Conservation (phyloP, 2,113 vertebrate species). For the Melanerpes formicivorus region DNA sequence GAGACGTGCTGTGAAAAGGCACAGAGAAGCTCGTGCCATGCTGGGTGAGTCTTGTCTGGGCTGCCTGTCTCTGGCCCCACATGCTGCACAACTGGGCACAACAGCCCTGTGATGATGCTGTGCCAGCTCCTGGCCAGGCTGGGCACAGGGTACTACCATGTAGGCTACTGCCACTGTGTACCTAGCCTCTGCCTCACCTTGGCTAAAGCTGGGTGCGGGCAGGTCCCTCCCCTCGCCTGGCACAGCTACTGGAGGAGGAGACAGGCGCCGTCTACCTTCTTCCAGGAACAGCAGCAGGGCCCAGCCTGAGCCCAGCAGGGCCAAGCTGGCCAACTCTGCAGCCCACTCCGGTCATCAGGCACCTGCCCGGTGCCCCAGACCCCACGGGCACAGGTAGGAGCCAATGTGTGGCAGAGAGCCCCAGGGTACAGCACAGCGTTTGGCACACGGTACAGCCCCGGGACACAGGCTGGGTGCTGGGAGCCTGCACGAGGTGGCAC, state of each 20-base stretch:
- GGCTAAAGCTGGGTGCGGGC: background rate
- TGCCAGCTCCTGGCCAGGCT: background rate
- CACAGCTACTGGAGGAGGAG: slow-evolving; percentile 66
- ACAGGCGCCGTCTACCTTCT: slow-evolving; percentile 35
- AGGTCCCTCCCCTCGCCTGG: slow-evolving; percentile 64
- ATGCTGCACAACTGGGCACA: rapidly evolving
- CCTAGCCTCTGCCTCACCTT: slow-evolving; percentile 56
- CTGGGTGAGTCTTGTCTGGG: background rate
- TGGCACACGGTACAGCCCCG: background rate
- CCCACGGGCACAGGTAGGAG: slow-evolving; percentile 40
- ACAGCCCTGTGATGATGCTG: background rate
- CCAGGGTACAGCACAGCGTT: background rate
- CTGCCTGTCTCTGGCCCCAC: background rate
- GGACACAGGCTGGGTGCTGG: background rate
- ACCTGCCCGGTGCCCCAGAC: background rate
- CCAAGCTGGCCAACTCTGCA: background rate
- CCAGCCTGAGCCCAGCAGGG: background rate
- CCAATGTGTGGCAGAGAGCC: rapidly evolving
- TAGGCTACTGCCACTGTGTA: background rate
- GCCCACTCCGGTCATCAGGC: background rate
- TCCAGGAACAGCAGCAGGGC: slow-evolving; percentile 42
- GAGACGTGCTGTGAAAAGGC: background rate
- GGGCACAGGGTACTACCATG: background rate
- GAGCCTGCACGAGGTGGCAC: background rate
- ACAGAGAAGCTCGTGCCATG: rapidly evolving